A percentile compares a stretch with the other conserved stretches of the same genome.
phyloP scores from a whole-genome alignment of 2,113 vertebrate genomes.

The Brachyhypopomus gauderio region DNA sequence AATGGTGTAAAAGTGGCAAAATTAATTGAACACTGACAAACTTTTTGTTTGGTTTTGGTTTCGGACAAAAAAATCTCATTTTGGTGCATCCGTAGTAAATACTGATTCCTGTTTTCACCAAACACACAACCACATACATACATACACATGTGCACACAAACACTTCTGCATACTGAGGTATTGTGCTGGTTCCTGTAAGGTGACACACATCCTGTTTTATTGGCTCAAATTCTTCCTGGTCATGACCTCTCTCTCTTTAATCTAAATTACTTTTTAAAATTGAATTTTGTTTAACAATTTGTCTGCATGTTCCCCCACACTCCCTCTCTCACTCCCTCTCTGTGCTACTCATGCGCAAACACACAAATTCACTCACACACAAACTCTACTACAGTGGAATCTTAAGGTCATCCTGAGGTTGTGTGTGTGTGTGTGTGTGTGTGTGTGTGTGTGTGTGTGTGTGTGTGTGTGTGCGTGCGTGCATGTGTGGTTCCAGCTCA shows the following conservation, averaged over 20 bases:
- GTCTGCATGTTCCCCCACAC: no score
- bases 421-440: neutral
- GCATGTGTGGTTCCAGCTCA: constrained; percentile 59
- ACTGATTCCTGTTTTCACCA: constrained; percentile 71
- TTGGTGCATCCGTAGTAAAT: constrained; percentile 50
- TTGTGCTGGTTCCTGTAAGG: constrained; percentile 67
- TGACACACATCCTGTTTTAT: constrained; percentile 19
- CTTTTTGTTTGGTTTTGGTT: no score
- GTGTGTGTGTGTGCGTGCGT: constrained; percentile 28
- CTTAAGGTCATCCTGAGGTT: neutral
- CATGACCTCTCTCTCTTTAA: neutral
- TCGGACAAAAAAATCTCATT: no score
- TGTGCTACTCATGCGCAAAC: constrained; percentile 11
- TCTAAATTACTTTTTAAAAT: neutral
- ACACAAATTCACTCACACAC: constrained; percentile 34
- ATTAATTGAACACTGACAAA: no score
- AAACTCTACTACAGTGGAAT: neutral
- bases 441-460: constrained; percentile 57
- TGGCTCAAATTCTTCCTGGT: constrained; percentile 16
- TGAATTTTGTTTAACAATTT: neutral
- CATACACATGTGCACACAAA: constrained; percentile 46
- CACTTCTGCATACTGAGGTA: constrained; percentile 33
- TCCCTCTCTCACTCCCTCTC: no score
- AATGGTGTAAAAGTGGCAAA: no score
- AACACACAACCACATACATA: constrained; percentile 13